Evolutionary conservation across 1,140 invertebrate species (phyloP), one percentile per base, ranked within the genome.

Genomic region (Diachasmimorpha longicaudata): DNA sequence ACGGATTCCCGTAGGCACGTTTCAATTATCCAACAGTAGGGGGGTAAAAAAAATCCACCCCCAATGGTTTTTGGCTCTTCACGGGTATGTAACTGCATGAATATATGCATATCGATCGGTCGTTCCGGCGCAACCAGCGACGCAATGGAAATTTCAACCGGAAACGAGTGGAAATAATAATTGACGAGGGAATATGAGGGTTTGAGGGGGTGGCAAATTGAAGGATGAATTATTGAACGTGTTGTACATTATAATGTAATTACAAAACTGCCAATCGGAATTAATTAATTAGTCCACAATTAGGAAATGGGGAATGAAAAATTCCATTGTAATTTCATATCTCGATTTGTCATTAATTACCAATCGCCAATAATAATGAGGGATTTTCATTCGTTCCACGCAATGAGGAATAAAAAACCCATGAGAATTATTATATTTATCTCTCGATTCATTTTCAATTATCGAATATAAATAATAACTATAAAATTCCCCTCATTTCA

Each of bases 1-100:
- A 72, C 79, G 72, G 76, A 83, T 84, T 83, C 77, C 82, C 78
- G 68, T 63, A 77, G 76, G 81, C 77, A 73, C 78, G 55, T 83
- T 83, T 83, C 83, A 84, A 84, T 84, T 84, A 83, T 81, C 79
- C 42, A 25, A 74, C 70, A 69, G 39, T n/a, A 23, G 58, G 58
- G 58, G 4, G 10, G n/a, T n/a, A 13, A 25, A 63, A 58, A 19
- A 3, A n/a, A 21, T 58, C 16, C 52, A 63, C 48, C 48, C 55
- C 75, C 74, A 76, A 81, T 71, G 69, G 68, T 42, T 58, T 63
- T 71, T 58, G 19, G 31, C 31, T 55, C 67, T 52, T n/a, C 23
- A 52, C 37, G 11, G 48, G 11, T 58, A 58, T 55, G 25, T 48
- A 46, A 48, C 13, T 36, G 70, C 23, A 36, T 39, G 36, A 23